phyloP scores from a whole-genome alignment of 2,888 invertebrate species.

The Gastrophysa polygoni region DNA sequence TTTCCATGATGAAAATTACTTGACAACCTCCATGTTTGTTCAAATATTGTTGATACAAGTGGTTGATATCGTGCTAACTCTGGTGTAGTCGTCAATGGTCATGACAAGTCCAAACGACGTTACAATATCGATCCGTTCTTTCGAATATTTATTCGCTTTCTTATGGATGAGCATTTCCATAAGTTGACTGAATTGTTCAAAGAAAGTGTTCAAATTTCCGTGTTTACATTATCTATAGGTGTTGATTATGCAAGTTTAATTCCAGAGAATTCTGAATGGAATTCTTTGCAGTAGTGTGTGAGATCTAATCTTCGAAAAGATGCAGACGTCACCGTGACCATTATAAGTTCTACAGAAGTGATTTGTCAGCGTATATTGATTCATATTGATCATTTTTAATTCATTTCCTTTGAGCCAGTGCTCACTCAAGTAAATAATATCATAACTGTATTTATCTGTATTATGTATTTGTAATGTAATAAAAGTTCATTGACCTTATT shows the following conservation, averaged over 20 bases:
- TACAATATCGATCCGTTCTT: background rate
- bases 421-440: conserved; percentile 7
- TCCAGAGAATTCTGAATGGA: background rate
- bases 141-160: background rate
- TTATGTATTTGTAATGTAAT: conserved; percentile 6
- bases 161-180: background rate
- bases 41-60: background rate
- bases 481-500: conserved; percentile 4
- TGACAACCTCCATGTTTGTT: background rate
- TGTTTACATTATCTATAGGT: background rate
- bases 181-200: too few species aligned
- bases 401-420: background rate
- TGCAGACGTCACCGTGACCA: background rate
- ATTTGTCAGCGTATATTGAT: background rate
- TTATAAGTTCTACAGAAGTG: background rate
- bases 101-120: background rate
- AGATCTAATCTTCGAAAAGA: background rate
- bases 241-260: background rate
- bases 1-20: background rate
- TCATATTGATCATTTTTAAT: background rate
- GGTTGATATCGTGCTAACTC: background rate
- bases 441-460: background rate
- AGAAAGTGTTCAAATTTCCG: background rate
- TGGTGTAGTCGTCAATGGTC: background rate
- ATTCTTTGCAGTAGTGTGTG: background rate